These are phyloP conservation scores for Conchocele bisecta DNA, from an alignment of 2,888 invertebrate genomes.

Conservation along the genomic window DNA sequence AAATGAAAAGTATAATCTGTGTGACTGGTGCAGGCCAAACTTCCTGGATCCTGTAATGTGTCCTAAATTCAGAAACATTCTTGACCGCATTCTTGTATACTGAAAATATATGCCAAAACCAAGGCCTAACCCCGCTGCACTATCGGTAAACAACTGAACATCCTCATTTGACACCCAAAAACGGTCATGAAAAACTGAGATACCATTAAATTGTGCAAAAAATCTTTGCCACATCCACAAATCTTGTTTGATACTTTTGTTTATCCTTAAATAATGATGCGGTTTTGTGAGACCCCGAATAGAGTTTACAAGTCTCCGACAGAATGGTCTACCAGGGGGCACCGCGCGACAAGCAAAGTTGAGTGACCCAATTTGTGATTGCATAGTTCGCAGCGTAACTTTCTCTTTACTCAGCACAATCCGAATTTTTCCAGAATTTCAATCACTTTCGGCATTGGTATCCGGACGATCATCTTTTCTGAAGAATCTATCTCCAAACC, in stretches of 20 bases:
- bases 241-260: constrained; percentile 14
- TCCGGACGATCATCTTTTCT: constrained; percentile 12
- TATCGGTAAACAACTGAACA: constrained; percentile 7
- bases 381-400: constrained; percentile 3
- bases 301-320: constrained; percentile 23
- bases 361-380: constrained; percentile 19
- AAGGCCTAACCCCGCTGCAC: neutral
- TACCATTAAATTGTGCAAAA: constrained; percentile 12
- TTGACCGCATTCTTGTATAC: constrained; percentile 6
- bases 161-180: constrained; percentile 15
- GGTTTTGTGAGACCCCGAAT: constrained; percentile 9
- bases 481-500: constrained; percentile 39
- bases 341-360: constrained; percentile 41
- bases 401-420: neutral
- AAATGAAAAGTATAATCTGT: constrained; percentile 7
- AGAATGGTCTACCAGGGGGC: constrained; percentile 33
- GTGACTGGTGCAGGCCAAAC: constrained; percentile 9
- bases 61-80: constrained; percentile 1
- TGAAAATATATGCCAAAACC: constrained; percentile 18
- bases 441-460: constrained; percentile 22
- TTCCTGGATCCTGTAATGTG: neutral
- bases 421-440: constrained; percentile 10
- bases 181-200: constrained; percentile 32
- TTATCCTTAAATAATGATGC: constrained; percentile 18
- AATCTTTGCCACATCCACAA: constrained; percentile 27